Evolutionary conservation across 2,113 vertebrate genomes (phyloP), one percentile per base, ranked within the genome.

Genomic region (Limanda limanda): DNA sequence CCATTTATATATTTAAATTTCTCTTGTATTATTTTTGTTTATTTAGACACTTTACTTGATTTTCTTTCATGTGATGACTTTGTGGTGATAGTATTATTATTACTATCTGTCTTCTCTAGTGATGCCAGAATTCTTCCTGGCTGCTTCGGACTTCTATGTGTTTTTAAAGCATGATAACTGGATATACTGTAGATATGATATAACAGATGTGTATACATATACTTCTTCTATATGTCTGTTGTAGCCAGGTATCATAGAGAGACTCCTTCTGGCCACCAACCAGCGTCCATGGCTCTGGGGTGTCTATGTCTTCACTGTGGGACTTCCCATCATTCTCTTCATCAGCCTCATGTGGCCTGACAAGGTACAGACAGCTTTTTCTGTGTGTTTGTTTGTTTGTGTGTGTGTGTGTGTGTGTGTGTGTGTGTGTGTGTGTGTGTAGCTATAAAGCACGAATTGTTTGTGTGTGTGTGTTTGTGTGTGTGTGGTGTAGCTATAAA

Each of bases 311-410:
- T 93, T 95, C 76, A 87, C 75, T 0, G 91, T 95, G n/a, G 95
- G 94, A 68, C 92, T 95, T 51, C 95, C 95, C 5, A 20, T 92
- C 35, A 71, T 95, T 69, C 94, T 95, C 62, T 94, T 95, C 78
- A 67, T 95, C 23, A 95, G 94, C 87, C 89, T 95, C 68, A 93
- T 93, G 92, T 95, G 95, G 94, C 95, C 95, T 51, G 89, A 95
- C 81, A 91, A 90, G 94, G 95, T 95, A 78, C 1, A 37, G 42
- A 73, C 2, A 15, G 9, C 10, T 15, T 56, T 91, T 23, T 3
- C 5, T 40, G 27, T 18, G 17, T 31, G 58, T 27, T 1, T 3
- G 25, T 27, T 5, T 31, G 27, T 27, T 3, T 27, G 27, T 27
- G 27, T 27, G 27, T 27, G 24, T 67, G 64, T 69, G 18, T 56